Evolutionary conservation across 1,140 invertebrate genomes (phyloP), one percentile per base, ranked within the genome.

Genomic region (Macrosteles quadrilineatus): DNA sequence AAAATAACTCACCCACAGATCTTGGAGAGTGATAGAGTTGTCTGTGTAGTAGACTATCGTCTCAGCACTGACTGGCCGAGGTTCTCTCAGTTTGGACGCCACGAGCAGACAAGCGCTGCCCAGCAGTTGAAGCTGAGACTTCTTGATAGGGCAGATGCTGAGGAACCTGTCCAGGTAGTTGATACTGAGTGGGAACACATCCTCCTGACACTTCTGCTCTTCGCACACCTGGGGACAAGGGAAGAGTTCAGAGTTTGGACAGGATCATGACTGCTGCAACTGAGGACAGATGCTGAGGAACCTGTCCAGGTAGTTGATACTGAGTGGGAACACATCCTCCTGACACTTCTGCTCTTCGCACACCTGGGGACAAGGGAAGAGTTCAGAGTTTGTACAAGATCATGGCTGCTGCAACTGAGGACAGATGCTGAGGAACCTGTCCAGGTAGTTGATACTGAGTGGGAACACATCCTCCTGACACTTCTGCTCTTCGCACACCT

Each of bases 81-180:
- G 88, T 79, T 97, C 92, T 62, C 93, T 87, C 21, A 98, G 83
- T 83, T 98, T 98, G 19, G 95, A 97, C 1, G 94, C 92, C 64
- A 98, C 83, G 70, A 98, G 86, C 71, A 98, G 86, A 77, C 95
- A 97, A 17, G 91, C 90, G 0, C 94, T 91, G 30, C 92, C 95
- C 73, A 98, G 82, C 21, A 97, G 86, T 84, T 98, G 96, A 32
- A 98, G 85, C 77, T 95, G 91, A 66, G 85, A 89, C 81, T 93
- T 93, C 71, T 87, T 85, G 74, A 93, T 89, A 19, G 89, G 87
- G 77, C 90, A 90, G 47, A 88, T 87, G 74, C 88, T 91, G 73
- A 98, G 83, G 84, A 97, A 96, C 77, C 96, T 87, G 83, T 98
- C 95, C 84, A 98, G 81, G 81, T 95, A 96, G 78, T 95, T 96